Evolutionary conservation across 2,113 vertebrate species (phyloP).

Genomic region (Peromyscus californicus): DNA sequence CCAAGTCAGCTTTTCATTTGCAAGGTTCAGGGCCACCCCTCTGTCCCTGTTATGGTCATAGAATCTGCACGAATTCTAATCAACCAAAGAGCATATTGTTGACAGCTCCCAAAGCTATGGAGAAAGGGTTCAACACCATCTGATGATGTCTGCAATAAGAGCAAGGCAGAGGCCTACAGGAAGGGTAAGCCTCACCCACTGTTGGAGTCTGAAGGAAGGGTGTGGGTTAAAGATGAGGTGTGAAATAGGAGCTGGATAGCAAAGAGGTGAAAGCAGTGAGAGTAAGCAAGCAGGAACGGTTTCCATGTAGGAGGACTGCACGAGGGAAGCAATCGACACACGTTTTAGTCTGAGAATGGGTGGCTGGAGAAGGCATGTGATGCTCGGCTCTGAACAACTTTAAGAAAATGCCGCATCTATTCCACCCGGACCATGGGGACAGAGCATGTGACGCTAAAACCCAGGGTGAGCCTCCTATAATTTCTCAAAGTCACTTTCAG

Average conservation of each 20-base stretch:
- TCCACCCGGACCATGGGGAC: background rate
- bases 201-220: background rate
- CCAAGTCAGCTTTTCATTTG: conserved; percentile 26
- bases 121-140: background rate
- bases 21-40: background rate
- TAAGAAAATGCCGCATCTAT: background rate
- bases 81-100: background rate
- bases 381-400: background rate
- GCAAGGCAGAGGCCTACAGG: background rate
- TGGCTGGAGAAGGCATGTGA: too few species aligned
- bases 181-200: background rate
- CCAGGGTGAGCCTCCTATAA: background rate
- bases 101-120: background rate
- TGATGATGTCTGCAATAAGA: background rate
- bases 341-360: background rate
- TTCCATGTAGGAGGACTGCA: background rate
- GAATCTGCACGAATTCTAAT: background rate
- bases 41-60: background rate
- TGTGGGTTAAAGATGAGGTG: background rate
- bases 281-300: background rate
- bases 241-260: background rate
- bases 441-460: background rate
- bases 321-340: background rate
- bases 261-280: background rate
- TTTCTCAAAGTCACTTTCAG: background rate